Evolutionary conservation across 2,113 vertebrate genomes (phyloP), one percentile per base, ranked within the genome.

Genomic region (Platycercus adscitus): DNA sequence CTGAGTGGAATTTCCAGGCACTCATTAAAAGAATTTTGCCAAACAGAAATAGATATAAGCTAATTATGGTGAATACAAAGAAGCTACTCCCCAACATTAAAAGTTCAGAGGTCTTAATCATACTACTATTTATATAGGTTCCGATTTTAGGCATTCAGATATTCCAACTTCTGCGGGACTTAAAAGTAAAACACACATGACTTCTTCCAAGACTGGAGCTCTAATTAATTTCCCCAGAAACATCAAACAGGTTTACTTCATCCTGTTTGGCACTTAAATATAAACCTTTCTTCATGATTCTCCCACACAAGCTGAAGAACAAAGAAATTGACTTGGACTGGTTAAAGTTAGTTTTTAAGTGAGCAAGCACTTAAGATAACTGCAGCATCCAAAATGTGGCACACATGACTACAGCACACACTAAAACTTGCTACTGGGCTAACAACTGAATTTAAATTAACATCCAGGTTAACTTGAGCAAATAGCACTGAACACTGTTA

Each of bases 361-460:
- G 33, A n/a, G 56, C 33, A 35, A 58, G 56, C 56, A 58, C 13
- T 16, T 58, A 69, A 66, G 56, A 35, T 35, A 84, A 82, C 23
- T 29, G 11, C n/a, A 72, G 21, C 39, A 69, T 28, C 53, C 60
- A 77, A 89, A 82, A 63, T 37, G 16, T 0, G 3, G 46, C 53
- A 68, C 44, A 31, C 0, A 0, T 60, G 33, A 82, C 44, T 31
- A 72, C 29, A 49, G 41, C 1, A 3, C 72, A 52, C 14, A 79
- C 19, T 60, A 23, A 78, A 78, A 91, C 37, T 96, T 49, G 28
- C 23, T 88, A 31, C 41, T 41, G 49, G 28, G 31, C 68, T 77
- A 65, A 61, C 10, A 77, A 49, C 0, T 16, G 19, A 81, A 86
- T 43, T 43, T 21, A 86, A 53, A 58, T 46, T n/a, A 39, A 85